These are phyloP conservation scores for Chitala chitala DNA, from an alignment of 2,113 vertebrate species.

Conservation along the genomic window DNA sequence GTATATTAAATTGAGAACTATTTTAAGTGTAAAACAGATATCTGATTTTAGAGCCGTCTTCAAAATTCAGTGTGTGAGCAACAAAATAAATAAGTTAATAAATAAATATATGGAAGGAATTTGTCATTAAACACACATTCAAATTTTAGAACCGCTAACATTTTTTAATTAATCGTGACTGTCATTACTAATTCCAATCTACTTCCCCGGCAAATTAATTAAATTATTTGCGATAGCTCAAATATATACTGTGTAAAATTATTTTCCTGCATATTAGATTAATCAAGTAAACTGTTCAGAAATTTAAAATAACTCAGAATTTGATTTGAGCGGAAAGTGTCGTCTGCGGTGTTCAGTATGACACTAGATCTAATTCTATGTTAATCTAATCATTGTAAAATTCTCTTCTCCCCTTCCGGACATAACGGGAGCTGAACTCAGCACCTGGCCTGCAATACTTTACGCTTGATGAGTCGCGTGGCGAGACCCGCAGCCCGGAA, in stretches of 20 bases:
- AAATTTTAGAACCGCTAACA: background rate
- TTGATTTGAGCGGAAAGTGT: slow-evolving; percentile 8
- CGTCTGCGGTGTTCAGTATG: slow-evolving; percentile 10
- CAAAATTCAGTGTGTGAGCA: background rate
- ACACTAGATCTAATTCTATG: slow-evolving; percentile 31
- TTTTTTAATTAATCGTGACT: background rate
- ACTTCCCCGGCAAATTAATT: background rate
- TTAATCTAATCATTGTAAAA: slow-evolving; percentile 26
- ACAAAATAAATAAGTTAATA: background rate
- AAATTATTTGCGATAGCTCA: background rate
- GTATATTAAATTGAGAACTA: background rate
- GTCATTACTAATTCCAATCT: background rate
- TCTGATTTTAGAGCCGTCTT: background rate
- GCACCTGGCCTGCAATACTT: slow-evolving; percentile 73
- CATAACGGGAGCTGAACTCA: slow-evolving; percentile 64
- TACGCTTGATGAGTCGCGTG: slow-evolving; percentile 64
- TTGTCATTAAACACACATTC: background rate
- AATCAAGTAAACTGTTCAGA: background rate
- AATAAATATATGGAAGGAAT: background rate
- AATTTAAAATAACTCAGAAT: slow-evolving; percentile 3
- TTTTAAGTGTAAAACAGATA: background rate
- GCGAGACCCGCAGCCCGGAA: slow-evolving; percentile 54
- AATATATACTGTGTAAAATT: background rate
- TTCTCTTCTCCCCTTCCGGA: slow-evolving; percentile 53
- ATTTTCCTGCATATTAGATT: background rate